phyloP scores from a whole-genome alignment of 2,888 invertebrate genomes.

The Melanargia galathea region DNA sequence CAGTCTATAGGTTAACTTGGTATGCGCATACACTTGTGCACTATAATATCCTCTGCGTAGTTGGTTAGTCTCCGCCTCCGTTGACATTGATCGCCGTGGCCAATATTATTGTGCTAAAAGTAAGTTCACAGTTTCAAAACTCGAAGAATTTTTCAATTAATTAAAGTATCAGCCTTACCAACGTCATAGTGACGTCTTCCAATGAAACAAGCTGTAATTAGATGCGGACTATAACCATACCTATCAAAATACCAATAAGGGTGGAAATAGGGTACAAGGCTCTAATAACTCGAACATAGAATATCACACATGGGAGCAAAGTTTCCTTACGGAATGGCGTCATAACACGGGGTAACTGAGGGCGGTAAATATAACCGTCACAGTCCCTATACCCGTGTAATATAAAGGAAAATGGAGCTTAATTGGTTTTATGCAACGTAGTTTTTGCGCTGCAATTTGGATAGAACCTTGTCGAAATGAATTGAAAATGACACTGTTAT shows the following conservation, averaged over 20 bases:
- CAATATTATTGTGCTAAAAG: no score
- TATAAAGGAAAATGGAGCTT: not conserved
- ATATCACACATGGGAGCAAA: slow-evolving; percentile 3
- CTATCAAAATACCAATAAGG: not conserved
- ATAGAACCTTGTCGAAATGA: no score
- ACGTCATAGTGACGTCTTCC: not conserved
- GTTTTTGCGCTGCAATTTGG: no score
- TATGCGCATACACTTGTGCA: no score
- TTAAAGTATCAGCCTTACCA: not conserved
- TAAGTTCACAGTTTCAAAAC: no score
- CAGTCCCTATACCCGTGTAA: not conserved
- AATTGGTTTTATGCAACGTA: no score
- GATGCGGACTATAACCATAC: not conserved
- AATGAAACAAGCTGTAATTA: not conserved
- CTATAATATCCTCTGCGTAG: no score
- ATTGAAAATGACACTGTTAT: no score
- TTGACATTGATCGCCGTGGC: no score
- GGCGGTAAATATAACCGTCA: slow-evolving; percentile 9
- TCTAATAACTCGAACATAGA: slow-evolving; percentile 6
- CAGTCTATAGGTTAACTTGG: no score
- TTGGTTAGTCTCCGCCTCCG: no score
- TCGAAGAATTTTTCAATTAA: slow-evolving; percentile 1
- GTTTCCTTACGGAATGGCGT: slow-evolving; percentile 9
- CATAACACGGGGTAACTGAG: not conserved
- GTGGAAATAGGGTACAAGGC: not conserved